Evolutionary conservation across 2,888 invertebrate genomes (phyloP), one percentile per base, ranked within the genome.

Genomic region (Netelia melanura): DNA sequence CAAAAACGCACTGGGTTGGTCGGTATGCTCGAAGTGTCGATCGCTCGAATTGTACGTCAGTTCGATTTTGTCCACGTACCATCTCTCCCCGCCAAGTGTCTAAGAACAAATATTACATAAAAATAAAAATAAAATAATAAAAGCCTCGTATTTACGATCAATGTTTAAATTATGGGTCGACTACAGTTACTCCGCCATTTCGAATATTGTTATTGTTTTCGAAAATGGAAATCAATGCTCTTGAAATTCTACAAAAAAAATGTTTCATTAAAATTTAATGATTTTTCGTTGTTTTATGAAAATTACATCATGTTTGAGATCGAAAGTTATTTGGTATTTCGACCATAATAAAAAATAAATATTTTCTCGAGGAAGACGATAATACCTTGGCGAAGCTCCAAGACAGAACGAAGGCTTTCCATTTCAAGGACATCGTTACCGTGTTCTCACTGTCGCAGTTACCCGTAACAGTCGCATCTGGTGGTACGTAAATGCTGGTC

Each of bases 21-120:
- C 94, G 77, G 94, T 93, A 81, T 94, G 94, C 81, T 94, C 93
- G 86, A 95, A 95, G 78, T 94, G 93, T 82, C 94, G 92, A 86
- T 95, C 95, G 70, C 94, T 93, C 0, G 95, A 94, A 92, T 97
- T 97, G 93, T 97, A 98, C 2, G 95, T 95, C 80, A 98, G 94
- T 89, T 96, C 96, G 86, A 98, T 95, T 89, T 96, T 96, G 88
- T 96, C 96, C 1, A 97, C 96, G 92, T 97, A 98, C 98, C 98
- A 98, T 88, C 97, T 95, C 91, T 98, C 98, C 6, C 98, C 98
- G 3, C 98, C 98, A 38, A 97, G 97, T 1, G 98, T 97, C 97
- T 98, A 93, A 48, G 94, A 94, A 48, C 61, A 61, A 44, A 30
- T 21, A 52, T 25, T 25, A 14, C n/a, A 71, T 64, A 58, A 58